A percentile compares a stretch with the other conserved stretches of the same genome.
Conservation (phyloP, 1,140 invertebrate genomes). For the Ceratosolen solmsi region DNA sequence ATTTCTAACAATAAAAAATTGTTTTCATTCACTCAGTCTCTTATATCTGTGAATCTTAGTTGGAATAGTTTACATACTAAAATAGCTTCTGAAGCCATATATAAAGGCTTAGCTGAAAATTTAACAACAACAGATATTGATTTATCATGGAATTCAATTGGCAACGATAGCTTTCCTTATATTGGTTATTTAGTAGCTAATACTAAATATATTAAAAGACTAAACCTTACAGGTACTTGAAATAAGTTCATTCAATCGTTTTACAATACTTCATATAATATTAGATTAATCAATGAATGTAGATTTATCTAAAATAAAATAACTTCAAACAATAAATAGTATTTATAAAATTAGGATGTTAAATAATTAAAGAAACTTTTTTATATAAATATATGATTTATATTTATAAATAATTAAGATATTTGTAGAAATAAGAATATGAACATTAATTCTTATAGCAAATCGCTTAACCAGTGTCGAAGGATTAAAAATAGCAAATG, state of each 20-base stretch:
- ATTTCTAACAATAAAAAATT: conserved; percentile 66
- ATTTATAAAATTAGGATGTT: neutral
- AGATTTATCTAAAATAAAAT: neutral
- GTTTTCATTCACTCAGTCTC: conserved; percentile 59
- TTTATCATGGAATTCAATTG: conserved; percentile 69
- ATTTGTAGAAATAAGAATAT: too few relatives aligned
- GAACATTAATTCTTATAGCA: conserved; percentile 53
- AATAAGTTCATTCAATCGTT: neutral
- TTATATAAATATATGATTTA: too few relatives aligned
- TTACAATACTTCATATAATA: neutral
- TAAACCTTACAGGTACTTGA: conserved; percentile 62
- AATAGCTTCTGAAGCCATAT: conserved; percentile 61
- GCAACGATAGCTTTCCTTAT: conserved; percentile 51
- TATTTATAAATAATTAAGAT: too few relatives aligned
- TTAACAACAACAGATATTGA: conserved; percentile 59
- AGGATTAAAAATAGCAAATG: conserved; percentile 55
- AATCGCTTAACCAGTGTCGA: conserved; percentile 62
- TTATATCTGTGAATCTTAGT: conserved; percentile 69
- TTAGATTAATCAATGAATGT: neutral
- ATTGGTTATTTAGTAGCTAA: conserved; percentile 56
- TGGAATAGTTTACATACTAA: conserved; percentile 68
- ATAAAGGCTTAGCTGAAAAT: conserved; percentile 60
- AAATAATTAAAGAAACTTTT: neutral
- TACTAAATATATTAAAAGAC: conserved; percentile 51
- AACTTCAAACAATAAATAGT: neutral